These are phyloP conservation scores for Cheilosia pagana DNA, from an alignment of 2,888 invertebrate genomes.

Conservation along the genomic window DNA sequence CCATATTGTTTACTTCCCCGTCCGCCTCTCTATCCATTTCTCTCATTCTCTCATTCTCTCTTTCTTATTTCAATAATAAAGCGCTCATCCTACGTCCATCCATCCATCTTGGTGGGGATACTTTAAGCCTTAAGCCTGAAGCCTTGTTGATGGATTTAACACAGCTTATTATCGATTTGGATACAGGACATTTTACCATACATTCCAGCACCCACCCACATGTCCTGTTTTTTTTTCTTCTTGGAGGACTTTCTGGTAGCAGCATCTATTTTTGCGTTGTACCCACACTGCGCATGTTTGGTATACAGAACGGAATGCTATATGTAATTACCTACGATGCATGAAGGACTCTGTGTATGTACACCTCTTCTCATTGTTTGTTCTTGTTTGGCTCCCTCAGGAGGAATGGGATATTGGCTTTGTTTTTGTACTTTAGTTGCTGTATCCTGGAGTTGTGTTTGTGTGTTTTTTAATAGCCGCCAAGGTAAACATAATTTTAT, in stretches of 20 bases:
- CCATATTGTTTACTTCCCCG: conserved; percentile 16
- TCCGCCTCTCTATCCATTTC: no score
- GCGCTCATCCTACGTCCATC: conserved; percentile 16
- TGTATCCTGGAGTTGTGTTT: not conserved
- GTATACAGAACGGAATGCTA: conserved; percentile 39
- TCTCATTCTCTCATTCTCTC: no score
- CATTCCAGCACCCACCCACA: not conserved
- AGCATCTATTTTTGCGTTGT: conserved; percentile 47
- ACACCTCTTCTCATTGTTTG: conserved; percentile 25
- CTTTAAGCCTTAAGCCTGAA: not conserved
- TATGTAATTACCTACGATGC: conserved; percentile 49
- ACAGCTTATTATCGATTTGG: conserved; percentile 21
- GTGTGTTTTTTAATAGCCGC: not conserved
- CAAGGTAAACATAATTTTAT: conserved; percentile 32
- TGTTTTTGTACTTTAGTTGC: not conserved
- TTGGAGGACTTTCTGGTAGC: conserved; percentile 30
- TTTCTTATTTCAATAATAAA: conserved; percentile 3
- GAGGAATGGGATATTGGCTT: not conserved
- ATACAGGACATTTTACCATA: not conserved
- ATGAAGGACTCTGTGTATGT: not conserved
- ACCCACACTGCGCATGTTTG: conserved; percentile 59
- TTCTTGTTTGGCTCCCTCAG: conserved; percentile 40
- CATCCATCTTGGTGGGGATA: conserved; percentile 6
- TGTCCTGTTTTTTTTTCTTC: conserved; percentile 46
- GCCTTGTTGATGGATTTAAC: conserved; percentile 12